phyloP scores from a whole-genome alignment of 2,797 vertebrate genomes.

The Anomalospiza imberbis region DNA sequence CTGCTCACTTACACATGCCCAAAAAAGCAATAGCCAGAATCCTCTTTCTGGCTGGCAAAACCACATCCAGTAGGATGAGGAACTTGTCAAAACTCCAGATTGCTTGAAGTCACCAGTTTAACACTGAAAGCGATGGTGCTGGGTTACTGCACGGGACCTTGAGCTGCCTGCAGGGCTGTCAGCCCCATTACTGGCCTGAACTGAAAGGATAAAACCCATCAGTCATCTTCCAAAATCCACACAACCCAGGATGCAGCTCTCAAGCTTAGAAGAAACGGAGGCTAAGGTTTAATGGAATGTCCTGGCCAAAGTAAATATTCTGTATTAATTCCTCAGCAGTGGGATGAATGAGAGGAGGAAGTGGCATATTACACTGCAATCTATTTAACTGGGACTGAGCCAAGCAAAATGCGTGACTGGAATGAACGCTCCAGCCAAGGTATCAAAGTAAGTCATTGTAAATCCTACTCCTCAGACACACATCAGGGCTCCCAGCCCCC shows the following conservation, averaged over 20 bases:
- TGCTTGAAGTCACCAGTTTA: neutral
- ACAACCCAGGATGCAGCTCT: neutral
- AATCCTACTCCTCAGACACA: constrained; percentile 28
- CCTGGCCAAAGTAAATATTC: constrained; percentile 46
- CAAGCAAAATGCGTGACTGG: constrained; percentile 27
- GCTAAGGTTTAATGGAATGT: constrained; percentile 2
- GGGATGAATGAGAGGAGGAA: constrained; percentile 50
- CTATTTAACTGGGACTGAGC: constrained; percentile 28
- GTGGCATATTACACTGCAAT: constrained; percentile 15
- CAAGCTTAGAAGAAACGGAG: constrained; percentile 13
- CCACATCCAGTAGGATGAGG: neutral
- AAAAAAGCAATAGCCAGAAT: neutral
- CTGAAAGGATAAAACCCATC: neutral
- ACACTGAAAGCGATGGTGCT: neutral
- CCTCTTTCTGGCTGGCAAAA: neutral
- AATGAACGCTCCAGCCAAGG: constrained; percentile 29
- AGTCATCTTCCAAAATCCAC: constrained; percentile 41
- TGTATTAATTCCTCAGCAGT: constrained; percentile 31
- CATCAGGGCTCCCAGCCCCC: neutral
- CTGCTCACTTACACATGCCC: neutral
- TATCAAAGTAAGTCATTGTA: constrained; percentile 17
- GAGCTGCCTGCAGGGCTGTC: neutral
- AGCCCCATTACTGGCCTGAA: neutral
- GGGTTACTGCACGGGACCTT: neutral
- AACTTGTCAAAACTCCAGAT: neutral